These are phyloP conservation scores for Drosophila simulans DNA, from an alignment of 1,140 invertebrate genomes.

Conservation along the genomic window DNA sequence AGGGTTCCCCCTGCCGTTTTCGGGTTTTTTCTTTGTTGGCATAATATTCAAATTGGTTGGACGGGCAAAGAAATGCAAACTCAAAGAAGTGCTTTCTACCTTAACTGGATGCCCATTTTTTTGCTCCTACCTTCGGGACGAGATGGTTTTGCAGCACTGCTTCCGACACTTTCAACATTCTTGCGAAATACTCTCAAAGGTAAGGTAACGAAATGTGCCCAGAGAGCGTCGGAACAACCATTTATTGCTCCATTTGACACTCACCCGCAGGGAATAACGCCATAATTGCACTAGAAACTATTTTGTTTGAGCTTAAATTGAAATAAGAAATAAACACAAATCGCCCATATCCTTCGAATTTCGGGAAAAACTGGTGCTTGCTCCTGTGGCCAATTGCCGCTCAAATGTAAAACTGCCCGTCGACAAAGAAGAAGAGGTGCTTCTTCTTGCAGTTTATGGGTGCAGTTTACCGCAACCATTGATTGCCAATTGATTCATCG, in stretches of 20 bases:
- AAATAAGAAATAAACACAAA: not conserved
- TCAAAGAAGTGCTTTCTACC: constrained; percentile 61
- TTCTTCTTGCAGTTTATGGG: constrained; percentile 41
- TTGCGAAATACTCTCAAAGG: constrained; percentile 20
- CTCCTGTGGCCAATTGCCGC: constrained; percentile 61
- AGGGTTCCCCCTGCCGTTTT: not conserved
- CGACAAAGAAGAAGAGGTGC: no score
- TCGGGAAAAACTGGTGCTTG: no score
- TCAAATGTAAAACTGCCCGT: constrained; percentile 22
- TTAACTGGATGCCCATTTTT: constrained; percentile 42
- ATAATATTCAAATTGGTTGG: constrained; percentile 77
- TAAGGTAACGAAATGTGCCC: constrained; percentile 33
- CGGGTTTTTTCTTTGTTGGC: constrained; percentile 25
- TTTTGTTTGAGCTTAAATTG: not conserved
- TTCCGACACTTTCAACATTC: constrained; percentile 46
- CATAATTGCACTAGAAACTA: constrained; percentile 26
- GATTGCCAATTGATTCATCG: constrained; percentile 73
- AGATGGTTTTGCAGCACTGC: constrained; percentile 13
- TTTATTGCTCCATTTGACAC: constrained; percentile 66
- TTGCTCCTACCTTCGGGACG: constrained; percentile 14
- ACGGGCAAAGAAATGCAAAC: constrained; percentile 76
- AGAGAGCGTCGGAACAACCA: constrained; percentile 62
- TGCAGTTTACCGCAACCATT: constrained; percentile 41
- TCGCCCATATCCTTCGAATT: not conserved
- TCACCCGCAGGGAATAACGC: constrained; percentile 3